A percentile compares a stretch with the other conserved stretches of the same genome.
phyloP scores from a whole-genome alignment of 1,140 invertebrate genomes.

The Teleopsis dalmanni region DNA sequence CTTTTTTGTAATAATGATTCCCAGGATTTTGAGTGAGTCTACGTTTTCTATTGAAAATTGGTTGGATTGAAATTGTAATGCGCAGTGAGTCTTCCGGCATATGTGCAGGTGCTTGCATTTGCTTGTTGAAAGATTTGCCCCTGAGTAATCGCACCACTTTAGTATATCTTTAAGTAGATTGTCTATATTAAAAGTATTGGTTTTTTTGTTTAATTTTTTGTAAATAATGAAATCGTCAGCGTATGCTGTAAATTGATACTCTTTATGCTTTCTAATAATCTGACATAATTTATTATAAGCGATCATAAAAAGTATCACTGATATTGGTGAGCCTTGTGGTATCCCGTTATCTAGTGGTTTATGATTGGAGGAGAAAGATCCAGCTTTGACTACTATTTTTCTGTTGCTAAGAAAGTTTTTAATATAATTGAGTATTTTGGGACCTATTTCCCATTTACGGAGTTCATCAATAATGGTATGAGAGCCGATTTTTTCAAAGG shows the following conservation, averaged over 20 bases:
- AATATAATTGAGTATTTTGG: constrained; percentile 11
- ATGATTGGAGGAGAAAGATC: neutral
- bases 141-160: constrained; percentile 12
- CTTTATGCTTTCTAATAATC: constrained; percentile 2
- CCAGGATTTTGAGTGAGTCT: constrained; percentile 10
- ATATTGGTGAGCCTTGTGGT: constrained; percentile 15
- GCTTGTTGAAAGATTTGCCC: constrained; percentile 7
- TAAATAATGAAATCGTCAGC: constrained; percentile 14
- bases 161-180: constrained; percentile 7
- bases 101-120: constrained; percentile 16
- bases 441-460: constrained; percentile 10
- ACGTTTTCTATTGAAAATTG: constrained; percentile 12
- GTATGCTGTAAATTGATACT: constrained; percentile 9
- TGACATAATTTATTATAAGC: constrained; percentile 13
- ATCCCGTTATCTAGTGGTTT: constrained; percentile 11
- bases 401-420: constrained; percentile 11
- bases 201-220: constrained; percentile 10
- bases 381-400: constrained; percentile 10
- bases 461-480: constrained; percentile 11
- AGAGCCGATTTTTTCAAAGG: constrained; percentile 15
- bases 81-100: too few relatives aligned
- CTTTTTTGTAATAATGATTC: constrained; percentile 15
- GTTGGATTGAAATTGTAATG: constrained; percentile 1
- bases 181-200: constrained; percentile 10
- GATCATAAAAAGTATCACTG: constrained; percentile 12